Evolutionary conservation across 1,140 invertebrate genomes (phyloP).

Genomic region (Cataglyphis hispanica): DNA sequence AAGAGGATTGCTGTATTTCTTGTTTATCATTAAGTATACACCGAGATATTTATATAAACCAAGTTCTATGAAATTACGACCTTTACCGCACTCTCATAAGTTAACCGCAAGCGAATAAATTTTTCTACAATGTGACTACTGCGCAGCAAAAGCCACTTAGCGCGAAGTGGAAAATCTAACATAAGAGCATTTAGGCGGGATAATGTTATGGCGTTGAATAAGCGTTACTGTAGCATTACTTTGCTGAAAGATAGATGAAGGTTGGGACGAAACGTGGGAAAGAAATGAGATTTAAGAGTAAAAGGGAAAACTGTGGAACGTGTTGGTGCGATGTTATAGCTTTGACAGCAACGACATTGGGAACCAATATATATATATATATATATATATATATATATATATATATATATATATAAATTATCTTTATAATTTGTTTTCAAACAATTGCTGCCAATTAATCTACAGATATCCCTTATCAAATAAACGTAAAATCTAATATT

Average conservation of each 20-base stretch:
- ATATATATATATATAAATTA: too few species aligned
- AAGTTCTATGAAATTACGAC: not conserved
- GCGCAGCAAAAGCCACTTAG: slow-evolving; percentile 28
- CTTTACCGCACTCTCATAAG: slow-evolving; percentile 31
- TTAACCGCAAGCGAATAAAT: slow-evolving; percentile 49
- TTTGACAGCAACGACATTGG: slow-evolving; percentile 3
- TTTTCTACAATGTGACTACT: not conserved
- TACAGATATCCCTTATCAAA: too few species aligned
- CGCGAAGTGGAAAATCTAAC: slow-evolving; percentile 20
- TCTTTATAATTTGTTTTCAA: too few species aligned
- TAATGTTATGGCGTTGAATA: slow-evolving; percentile 35
- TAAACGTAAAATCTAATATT: not conserved
- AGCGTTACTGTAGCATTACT: slow-evolving; percentile 22
- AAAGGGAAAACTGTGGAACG: not conserved
- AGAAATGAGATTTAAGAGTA: slow-evolving; percentile 61
- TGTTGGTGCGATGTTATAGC: slow-evolving; percentile 22
- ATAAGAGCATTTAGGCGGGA: slow-evolving; percentile 35
- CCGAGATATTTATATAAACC: slow-evolving; percentile 26
- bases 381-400: too few species aligned
- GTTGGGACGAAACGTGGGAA: slow-evolving; percentile 67
- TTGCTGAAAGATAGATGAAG: slow-evolving; percentile 43
- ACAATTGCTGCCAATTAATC: not conserved
- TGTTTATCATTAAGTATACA: slow-evolving; percentile 15
- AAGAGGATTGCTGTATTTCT: not conserved
- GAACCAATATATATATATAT: not conserved